Conservation (phyloP, 2,797 vertebrate genomes). For the Clangula hyemalis region DNA sequence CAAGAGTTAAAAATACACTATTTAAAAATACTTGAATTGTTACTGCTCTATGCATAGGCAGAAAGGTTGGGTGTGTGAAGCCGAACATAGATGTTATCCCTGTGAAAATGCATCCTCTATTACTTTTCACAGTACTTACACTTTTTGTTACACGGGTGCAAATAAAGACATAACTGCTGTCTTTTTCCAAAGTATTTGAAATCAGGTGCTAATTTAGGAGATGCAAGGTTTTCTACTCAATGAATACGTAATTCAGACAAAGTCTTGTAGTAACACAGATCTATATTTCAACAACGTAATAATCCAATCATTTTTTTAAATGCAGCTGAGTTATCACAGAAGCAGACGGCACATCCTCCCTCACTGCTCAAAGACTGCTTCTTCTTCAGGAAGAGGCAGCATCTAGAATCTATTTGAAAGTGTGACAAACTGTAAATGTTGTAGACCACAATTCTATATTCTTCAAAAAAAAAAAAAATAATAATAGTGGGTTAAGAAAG, state of each 20-base stretch:
- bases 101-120: background rate
- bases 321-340: background rate
- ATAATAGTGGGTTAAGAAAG: background rate
- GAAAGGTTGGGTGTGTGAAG: background rate
- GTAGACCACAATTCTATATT: background rate
- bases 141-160: background rate
- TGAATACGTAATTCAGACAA: background rate
- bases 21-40: background rate
- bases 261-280: background rate
- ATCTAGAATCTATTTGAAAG: background rate
- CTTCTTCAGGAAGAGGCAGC: background rate
- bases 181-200: background rate
- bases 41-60: background rate
- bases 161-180: background rate
- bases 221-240: background rate
- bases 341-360: background rate
- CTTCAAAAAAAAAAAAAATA: background rate
- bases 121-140: background rate
- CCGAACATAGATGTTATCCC: fast-evolving
- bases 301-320: background rate
- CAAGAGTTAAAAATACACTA: too few relatives aligned
- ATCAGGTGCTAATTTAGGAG: background rate
- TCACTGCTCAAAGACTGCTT: background rate
- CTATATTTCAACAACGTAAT: background rate
- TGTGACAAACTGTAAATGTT: background rate